Evolutionary conservation across 2,888 invertebrate species (phyloP), one percentile per base, ranked within the genome.

Genomic region (Choristoneura rosaceana): DNA sequence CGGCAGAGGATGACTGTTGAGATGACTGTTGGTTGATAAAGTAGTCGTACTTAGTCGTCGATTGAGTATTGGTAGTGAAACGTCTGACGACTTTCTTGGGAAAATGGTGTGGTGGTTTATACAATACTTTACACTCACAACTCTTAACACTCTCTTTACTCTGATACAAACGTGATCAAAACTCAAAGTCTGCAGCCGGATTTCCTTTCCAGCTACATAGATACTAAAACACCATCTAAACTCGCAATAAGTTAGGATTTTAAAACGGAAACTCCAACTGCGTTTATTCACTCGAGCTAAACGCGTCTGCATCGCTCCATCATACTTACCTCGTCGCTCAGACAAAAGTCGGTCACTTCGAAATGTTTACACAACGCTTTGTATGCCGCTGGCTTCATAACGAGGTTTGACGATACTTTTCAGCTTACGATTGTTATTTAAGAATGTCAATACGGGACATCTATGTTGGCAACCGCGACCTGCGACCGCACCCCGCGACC

Each of bases 281-380:
- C 68, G 64, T 70, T 73, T 70, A 73, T 66, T 69, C 79, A 78
- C 82, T 84, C 79, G 75, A 80, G 79, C 78, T 87, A 86, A 88
- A 87, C 86, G 84, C 86, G 85, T 83, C 87, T 80, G 86, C 87
- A 89, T 84, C 84, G 87, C 84, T 85, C 89, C 87, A 89, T 89
- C 84, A 87, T 82, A 86, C 84, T 87, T 64, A 64, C 25, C 47
- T 2, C 25, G 43, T 7, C 47, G 62, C 12, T 34, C 8, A 38
- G 34, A 50, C 34, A 47, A 33, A 64, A 64, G 33, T 63, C 63
- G 63, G 45, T 64, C 64, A 64, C 34, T 33, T 38, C n/a, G 15
- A 43, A 17, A 17, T 45, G 62, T 62, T 63, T 47, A 47, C 45
- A n/a, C 34, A 33, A 14, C 4, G 33, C 15, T 59, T 59, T 38